Conservation (phyloP, 2,113 vertebrate species). For the Leptocoma aspasia region DNA sequence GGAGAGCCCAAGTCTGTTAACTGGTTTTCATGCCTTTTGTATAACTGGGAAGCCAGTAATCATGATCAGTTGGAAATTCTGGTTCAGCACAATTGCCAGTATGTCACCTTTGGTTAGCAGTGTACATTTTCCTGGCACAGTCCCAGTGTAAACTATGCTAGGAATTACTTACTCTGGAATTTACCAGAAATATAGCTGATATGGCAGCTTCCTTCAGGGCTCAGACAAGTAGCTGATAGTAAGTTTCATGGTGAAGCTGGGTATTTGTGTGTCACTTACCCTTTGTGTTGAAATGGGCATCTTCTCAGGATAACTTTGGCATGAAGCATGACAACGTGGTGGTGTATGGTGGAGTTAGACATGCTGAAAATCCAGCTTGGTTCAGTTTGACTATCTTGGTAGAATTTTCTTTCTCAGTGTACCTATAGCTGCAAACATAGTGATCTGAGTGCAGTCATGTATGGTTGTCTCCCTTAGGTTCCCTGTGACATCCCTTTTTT, state of each 20-base stretch:
- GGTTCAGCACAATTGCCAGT: not conserved
- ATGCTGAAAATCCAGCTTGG: not conserved
- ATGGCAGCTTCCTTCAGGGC: not conserved
- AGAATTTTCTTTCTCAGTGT: not conserved
- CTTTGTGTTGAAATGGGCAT: not conserved
- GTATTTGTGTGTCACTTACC: not conserved
- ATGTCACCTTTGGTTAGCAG: not conserved
- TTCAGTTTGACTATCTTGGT: not conserved
- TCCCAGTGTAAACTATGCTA: not conserved
- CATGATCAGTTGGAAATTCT: not conserved
- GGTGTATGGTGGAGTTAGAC: not conserved
- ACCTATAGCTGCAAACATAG: not conserved
- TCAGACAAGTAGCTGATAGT: not conserved
- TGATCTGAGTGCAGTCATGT: not conserved
- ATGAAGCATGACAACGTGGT: not conserved
- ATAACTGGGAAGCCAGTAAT: not conserved
- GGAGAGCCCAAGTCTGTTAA: not conserved
- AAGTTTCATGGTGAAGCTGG: not conserved
- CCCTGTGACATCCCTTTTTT: fast-evolving
- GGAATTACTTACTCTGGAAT: not conserved
- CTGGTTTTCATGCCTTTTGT: not conserved
- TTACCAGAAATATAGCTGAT: not conserved
- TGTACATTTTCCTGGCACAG: not conserved
- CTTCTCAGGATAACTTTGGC: not conserved
- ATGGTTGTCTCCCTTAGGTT: not conserved